Evolutionary conservation across 2,888 invertebrate species (phyloP).

Genomic region (Zhengitettix transpicula): DNA sequence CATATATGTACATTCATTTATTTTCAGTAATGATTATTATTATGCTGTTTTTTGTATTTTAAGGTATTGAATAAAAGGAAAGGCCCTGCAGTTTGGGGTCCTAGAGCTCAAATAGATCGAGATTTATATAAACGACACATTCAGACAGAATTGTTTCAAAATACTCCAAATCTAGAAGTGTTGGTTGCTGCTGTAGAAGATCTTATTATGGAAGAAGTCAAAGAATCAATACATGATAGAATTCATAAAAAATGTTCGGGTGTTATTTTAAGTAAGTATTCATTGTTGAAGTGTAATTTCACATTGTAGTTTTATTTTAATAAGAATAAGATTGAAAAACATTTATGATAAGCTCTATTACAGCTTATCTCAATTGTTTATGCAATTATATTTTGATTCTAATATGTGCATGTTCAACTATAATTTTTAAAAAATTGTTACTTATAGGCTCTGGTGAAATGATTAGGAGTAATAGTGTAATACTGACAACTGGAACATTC

Average conservation of each 20-base stretch:
- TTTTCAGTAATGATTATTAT: no score
- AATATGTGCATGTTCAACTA: no score
- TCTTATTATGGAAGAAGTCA: conserved; percentile 36
- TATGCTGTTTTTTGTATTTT: neutral
- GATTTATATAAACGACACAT: conserved; percentile 57
- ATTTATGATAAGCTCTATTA: neutral
- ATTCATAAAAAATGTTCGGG: conserved; percentile 26
- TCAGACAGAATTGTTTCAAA: conserved; percentile 47
- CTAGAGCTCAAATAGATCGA: conserved; percentile 75
- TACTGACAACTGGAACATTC: conserved; percentile 81
- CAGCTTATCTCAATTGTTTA: neutral
- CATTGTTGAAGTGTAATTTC: neutral
- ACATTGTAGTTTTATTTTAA: neutral
- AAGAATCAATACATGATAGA: conserved; percentile 7
- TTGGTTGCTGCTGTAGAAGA: conserved; percentile 62
- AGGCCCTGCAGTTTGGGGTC: conserved; percentile 83
- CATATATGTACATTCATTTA: no score
- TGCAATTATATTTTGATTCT: no score
- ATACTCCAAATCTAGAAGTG: conserved; percentile 47
- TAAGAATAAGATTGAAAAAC: neutral
- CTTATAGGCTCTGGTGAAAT: conserved; percentile 36
- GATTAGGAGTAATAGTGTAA: conserved; percentile 44
- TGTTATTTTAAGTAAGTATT: conserved; percentile 31
- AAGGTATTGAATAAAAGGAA: conserved; percentile 57
- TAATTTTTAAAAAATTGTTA: no score